Percentiles rank a stretch among this genome's conserved stretches.
phyloP scores from a whole-genome alignment of 2,113 vertebrate genomes.

The Hymenochirus boettgeri region DNA sequence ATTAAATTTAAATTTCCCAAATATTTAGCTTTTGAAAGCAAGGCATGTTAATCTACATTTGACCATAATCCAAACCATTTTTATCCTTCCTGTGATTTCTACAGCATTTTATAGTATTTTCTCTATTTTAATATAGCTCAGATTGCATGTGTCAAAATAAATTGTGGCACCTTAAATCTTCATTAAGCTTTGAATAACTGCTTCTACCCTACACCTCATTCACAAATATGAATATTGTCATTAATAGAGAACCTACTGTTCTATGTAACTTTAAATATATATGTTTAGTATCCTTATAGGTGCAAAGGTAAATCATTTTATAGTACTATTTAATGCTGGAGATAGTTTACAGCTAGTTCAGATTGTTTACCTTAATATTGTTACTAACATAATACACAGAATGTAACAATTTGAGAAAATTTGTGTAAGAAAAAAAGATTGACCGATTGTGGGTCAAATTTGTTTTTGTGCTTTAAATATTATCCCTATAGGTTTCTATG shows the following conservation, averaged over 20 bases:
- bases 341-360: background rate
- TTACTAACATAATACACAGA: too few species aligned
- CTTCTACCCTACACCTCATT: background rate
- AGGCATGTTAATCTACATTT: slow-evolving; percentile 30
- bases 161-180: slow-evolving; percentile 29
- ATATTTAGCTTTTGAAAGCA: slow-evolving; percentile 6
- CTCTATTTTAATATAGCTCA: slow-evolving; percentile 22
- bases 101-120: slow-evolving; percentile 14
- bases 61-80: slow-evolving; percentile 23
- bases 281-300: background rate
- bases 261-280: too few species aligned
- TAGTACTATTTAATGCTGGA: background rate
- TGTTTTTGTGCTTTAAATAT: too few species aligned
- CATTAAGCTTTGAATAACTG: slow-evolving; percentile 28
- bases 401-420: too few species aligned
- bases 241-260: slow-evolving; percentile 1
- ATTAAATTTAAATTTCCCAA: slow-evolving; percentile 19
- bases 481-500: too few species aligned
- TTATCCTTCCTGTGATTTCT: slow-evolving; percentile 2
- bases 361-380: too few species aligned
- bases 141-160: slow-evolving; percentile 39
- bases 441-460: too few species aligned
- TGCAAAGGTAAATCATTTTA: background rate
- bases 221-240: background rate
- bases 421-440: too few species aligned